Base-by-base conservation (phyloP, 2,888 invertebrate genomes). In the Creontiades dilutus region DNA sequence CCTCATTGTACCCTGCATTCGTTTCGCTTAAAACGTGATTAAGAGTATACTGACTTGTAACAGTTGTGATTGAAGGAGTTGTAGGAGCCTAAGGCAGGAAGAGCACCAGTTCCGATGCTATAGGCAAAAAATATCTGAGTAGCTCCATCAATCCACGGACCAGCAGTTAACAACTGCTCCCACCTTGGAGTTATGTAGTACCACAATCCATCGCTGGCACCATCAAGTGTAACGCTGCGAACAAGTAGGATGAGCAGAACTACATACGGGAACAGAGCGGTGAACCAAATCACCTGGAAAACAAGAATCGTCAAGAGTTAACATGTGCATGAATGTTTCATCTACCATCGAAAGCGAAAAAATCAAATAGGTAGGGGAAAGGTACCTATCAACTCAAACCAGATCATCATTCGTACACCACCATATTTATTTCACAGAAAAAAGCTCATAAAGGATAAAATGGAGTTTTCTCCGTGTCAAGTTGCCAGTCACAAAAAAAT, bases 41-140 rank as follows among this genome's bases (percentile, higher is more conserved):
- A 37, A 37, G 37, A 37, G 37, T 37, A n/a, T 3, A 75, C 92
- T 92, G 93, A 96, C 96, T 94, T 95, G 94, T 96, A 96, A 90
- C 95, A 95, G 92, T 97, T 96, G 93, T 96, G 96, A 93, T 96
- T 95, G 92, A 96, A 96, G 92, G 95, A 95, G 93, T 96, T 96
- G 93, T 96, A 96, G 84, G 96, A 96, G 80, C 96, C 96, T 75
- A 96, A 94, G 5, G 96, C 96, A 2, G 96, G 94, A 80, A 97
- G 93, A 0, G 96, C 96, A 16, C 96, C 96, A 91, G 96, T 96
- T 23, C 96, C 96, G 84, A 96, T 96, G 90, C 96, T 96, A 92
- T 96, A 95, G 0, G 96, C 96, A 93, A 96, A 96, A 94, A 96
- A 96, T 91, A 96, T 96, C 93, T 96, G 96, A 3, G 96, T 96